These are phyloP conservation scores for Eonycteris spelaea DNA, from an alignment of 2,113 vertebrate genomes.

Conservation along the genomic window DNA sequence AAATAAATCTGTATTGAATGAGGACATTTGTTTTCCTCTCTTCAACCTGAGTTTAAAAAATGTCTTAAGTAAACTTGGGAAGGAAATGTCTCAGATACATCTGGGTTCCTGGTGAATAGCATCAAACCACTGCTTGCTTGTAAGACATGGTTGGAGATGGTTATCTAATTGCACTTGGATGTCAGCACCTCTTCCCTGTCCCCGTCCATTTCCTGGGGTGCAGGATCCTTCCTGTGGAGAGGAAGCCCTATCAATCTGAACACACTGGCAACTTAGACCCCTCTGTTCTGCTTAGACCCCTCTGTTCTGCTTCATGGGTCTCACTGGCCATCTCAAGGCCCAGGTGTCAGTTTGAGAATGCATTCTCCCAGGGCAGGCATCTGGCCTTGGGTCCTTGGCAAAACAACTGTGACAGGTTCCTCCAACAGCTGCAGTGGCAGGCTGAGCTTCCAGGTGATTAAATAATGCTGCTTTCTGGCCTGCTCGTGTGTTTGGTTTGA, in stretches of 20 bases:
- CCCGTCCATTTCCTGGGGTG: not conserved
- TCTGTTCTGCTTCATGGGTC: constrained; percentile 27
- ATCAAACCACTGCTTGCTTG: not conserved
- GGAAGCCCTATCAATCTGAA: not conserved
- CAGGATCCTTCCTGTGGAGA: not conserved
- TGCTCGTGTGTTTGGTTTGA: constrained; percentile 63
- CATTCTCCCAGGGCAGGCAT: constrained; percentile 75
- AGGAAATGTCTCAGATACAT: constrained; percentile 65
- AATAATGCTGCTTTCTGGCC: constrained; percentile 73
- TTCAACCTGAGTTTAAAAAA: constrained; percentile 48
- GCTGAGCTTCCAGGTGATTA: constrained; percentile 77
- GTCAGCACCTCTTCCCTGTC: not conserved
- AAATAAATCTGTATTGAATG: constrained; percentile 67
- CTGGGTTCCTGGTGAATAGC: not conserved
- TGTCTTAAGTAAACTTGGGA: constrained; percentile 60
- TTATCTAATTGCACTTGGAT: not conserved
- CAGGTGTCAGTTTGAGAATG: constrained; percentile 75
- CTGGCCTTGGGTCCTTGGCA: constrained; percentile 74
- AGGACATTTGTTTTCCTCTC: constrained; percentile 63
- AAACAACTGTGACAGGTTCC: constrained; percentile 77
- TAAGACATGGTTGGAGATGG: not conserved
- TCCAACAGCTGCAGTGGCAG: constrained; percentile 77
- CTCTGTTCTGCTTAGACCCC: not conserved
- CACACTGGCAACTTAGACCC: not conserved
- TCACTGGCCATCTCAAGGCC: constrained; percentile 52